These are phyloP conservation scores for Petrosia ficiformis DNA, from an alignment of 37 sponge, comb jelly and placozoan species.

Conservation along the genomic window DNA sequence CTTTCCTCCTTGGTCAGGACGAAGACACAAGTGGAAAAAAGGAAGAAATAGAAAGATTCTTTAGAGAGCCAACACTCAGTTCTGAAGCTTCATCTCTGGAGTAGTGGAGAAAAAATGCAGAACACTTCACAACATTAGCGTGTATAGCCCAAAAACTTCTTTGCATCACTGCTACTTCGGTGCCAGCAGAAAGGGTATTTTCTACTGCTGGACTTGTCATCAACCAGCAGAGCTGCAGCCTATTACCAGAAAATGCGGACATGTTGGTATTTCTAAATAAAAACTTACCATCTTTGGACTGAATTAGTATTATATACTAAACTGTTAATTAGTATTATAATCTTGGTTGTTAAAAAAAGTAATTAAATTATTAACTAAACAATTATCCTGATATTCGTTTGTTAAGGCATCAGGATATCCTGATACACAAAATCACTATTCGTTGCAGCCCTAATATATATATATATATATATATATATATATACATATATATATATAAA, in stretches of 20 bases:
- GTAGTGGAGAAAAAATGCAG: not conserved
- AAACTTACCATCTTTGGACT: too few relatives aligned
- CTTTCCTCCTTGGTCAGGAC: not conserved
- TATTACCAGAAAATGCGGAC: slow-evolving; percentile 13
- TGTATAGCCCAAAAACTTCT: not conserved
- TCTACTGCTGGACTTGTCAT: slow-evolving; percentile 7
- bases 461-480: too few relatives aligned
- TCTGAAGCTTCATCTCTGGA: not conserved
- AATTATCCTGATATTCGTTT: too few relatives aligned
- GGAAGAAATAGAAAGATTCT: not conserved
- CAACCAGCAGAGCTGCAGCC: not conserved
- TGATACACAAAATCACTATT: too few relatives aligned
- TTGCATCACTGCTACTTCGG: slow-evolving; percentile 1
- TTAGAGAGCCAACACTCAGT: not conserved
- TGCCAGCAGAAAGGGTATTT: slow-evolving; percentile 20
- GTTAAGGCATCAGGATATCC: too few relatives aligned
- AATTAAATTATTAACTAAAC: too few relatives aligned
- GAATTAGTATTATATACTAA: too few relatives aligned
- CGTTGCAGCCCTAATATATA: too few relatives aligned
- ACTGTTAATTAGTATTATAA: too few relatives aligned
- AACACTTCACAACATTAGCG: not conserved
- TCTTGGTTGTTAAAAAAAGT: too few relatives aligned
- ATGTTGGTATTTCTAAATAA: slow-evolving; percentile 4
- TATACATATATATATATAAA: too few relatives aligned
- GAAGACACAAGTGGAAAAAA: not conserved